Conservation (phyloP, 2,797 vertebrate genomes). For the Zenarchopterus dispar region DNA sequence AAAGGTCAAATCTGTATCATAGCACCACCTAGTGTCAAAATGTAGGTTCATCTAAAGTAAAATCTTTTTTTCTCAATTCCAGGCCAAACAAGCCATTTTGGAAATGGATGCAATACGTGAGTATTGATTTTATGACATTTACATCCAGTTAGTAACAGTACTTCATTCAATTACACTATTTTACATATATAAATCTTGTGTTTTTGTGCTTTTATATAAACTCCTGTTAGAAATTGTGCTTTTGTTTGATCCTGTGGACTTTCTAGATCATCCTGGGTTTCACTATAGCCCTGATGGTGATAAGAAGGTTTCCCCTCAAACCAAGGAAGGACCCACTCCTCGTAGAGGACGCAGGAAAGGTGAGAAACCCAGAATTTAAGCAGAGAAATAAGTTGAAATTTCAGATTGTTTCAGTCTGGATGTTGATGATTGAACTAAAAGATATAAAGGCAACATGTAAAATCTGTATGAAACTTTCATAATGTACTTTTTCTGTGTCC, state of each 20-base stretch:
- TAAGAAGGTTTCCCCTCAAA: slow-evolving; percentile 77
- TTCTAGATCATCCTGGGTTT: slow-evolving; percentile 92
- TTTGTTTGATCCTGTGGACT: neutral
- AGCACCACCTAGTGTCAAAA: slow-evolving; percentile 67
- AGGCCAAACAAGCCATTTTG: slow-evolving; percentile 98
- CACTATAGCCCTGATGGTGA: slow-evolving; percentile 88
- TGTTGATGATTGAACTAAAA: too few relatives aligned
- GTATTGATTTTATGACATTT: slow-evolving; percentile 59
- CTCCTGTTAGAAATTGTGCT: neutral
- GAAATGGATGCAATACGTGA: slow-evolving; percentile 98
- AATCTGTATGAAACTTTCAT: too few relatives aligned
- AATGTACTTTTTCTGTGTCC: slow-evolving; percentile 21
- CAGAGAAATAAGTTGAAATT: neutral
- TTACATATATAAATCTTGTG: neutral
- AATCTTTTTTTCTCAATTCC: slow-evolving; percentile 43
- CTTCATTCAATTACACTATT: neutral
- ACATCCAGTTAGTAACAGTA: neutral
- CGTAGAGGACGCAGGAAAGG: slow-evolving; percentile 93
- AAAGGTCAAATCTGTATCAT: slow-evolving; percentile 7
- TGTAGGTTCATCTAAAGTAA: neutral
- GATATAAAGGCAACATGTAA: too few relatives aligned
- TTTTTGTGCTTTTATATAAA: neutral
- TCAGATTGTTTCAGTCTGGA: too few relatives aligned
- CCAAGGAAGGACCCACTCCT: slow-evolving; percentile 86
- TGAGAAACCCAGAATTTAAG: slow-evolving; percentile 54